Base-by-base conservation (phyloP, 2,888 invertebrate species). In the Mythimna impura region DNA sequence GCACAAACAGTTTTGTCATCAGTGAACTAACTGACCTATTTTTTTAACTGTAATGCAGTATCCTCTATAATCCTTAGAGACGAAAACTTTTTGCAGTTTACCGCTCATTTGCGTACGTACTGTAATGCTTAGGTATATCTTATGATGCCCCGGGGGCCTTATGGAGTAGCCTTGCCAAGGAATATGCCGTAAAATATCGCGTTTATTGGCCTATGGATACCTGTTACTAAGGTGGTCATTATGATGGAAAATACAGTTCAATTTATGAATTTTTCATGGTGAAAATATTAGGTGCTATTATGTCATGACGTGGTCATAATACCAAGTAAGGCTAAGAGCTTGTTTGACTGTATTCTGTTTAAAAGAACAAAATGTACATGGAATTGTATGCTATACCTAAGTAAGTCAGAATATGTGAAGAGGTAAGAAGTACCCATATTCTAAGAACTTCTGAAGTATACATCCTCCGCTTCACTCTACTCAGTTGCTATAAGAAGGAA, bases 71-170 rank as follows among this genome's bases (percentile, higher is more conserved):
- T 63, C 58, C 62, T 10, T 50, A 55, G 80, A 66, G 75, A 63
- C 30, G 0, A 14, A 54, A 75, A 69, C 62, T 80, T 80, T 80
- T 66, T 70, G 50, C 62, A 70, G 58, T 69, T 69, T 63, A 55
- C 58, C 52, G 54, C 34, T 50, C 63, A 70, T 75, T 80, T 74
- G 12, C 54, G 57, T 69, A 66, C 68, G 20, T 22, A 54, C 40
- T 52, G 25, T 58, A 69, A 57, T 68, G 66, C 47, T 66, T 55
- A 66, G 25, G 40, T n/a, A 20, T 66, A 66, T 58, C 58, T 70
- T 70, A 80, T 30, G 69, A 20, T 54, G 40, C 78, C 75, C 80
- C 0, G 14, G 57, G 52, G 80, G 60, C 25, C 12, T 5, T 50
- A 52, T 36, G 17, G 50, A 61, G 63, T 67, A 66, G 60, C n/a